Conservation (phyloP, 2,888 invertebrate genomes). For the Acleris sparsana region DNA sequence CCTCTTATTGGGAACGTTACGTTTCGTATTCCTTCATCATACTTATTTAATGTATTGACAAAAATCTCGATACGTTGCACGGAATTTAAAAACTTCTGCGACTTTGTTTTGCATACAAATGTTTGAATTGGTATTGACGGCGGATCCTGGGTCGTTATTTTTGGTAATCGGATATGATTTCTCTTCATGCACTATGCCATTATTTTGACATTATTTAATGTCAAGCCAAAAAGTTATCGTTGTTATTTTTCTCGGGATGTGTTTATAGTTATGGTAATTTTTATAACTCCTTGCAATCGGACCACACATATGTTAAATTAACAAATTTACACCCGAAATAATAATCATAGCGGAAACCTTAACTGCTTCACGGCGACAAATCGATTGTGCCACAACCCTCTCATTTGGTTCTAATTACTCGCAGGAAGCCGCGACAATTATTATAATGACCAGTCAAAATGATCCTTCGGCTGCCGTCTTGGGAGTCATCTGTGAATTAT, state of each 20-base stretch:
- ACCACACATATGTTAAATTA: conserved; percentile 38
- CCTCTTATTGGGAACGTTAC: conserved; percentile 29
- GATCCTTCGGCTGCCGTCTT: conserved; percentile 60
- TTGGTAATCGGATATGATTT: conserved; percentile 64
- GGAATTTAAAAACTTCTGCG: conserved; percentile 64
- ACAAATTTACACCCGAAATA: conserved; percentile 45
- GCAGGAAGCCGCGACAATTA: conserved; percentile 75
- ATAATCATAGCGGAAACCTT: conserved; percentile 67
- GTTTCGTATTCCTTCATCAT: conserved; percentile 65
- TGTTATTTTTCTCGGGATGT: no score
- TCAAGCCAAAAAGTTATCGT: not conserved
- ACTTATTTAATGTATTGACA: conserved; percentile 44
- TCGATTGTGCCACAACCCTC: conserved; percentile 73
- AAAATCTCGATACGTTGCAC: conserved; percentile 60
- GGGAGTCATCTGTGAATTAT: conserved; percentile 35
- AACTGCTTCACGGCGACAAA: conserved; percentile 77
- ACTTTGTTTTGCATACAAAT: conserved; percentile 55
- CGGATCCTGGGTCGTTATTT: conserved; percentile 45
- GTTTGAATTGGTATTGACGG: conserved; percentile 47
- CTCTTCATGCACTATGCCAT: conserved; percentile 42
- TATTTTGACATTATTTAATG: conserved; percentile 3
- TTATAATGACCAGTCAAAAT: conserved; percentile 67
- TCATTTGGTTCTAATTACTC: conserved; percentile 80
- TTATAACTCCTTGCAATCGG: not conserved
- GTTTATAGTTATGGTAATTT: no score